Conservation (phyloP, 2,888 invertebrate genomes). For the Torymus tubicola region DNA sequence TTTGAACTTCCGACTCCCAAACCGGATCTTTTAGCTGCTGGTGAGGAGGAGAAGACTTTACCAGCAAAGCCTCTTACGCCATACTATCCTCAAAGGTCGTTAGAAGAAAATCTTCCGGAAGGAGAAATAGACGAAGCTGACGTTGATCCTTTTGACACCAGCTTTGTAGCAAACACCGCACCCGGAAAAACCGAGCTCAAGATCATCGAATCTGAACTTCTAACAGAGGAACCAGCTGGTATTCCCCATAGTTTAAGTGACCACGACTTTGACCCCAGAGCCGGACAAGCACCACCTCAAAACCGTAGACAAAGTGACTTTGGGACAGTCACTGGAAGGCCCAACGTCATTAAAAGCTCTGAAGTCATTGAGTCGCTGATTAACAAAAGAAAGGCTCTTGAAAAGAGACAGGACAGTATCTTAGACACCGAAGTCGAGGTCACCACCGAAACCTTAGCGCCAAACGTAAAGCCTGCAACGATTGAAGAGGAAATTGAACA, state of each 20-base stretch:
- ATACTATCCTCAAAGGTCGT: constrained; percentile 82
- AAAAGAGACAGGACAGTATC: constrained; percentile 72
- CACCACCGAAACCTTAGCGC: constrained; percentile 84
- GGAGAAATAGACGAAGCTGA: constrained; percentile 76
- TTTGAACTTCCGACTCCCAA: constrained; percentile 80
- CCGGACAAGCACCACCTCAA: constrained; percentile 65
- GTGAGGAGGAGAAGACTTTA: constrained; percentile 80
- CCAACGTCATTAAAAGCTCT: constrained; percentile 57
- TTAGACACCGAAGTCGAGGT: constrained; percentile 80
- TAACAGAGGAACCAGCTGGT: constrained; percentile 63
- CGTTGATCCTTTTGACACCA: constrained; percentile 83
- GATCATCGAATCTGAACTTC: constrained; percentile 79
- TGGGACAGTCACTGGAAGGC: constrained; percentile 58
- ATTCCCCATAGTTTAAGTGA: constrained; percentile 80
- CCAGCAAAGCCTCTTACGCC: constrained; percentile 86
- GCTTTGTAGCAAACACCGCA: constrained; percentile 78
- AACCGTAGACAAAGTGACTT: constrained; percentile 79
- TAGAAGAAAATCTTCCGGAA: constrained; percentile 79
- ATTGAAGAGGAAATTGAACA: constrained; percentile 75
- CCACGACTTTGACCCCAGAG: constrained; percentile 80
- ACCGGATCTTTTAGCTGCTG: constrained; percentile 79
- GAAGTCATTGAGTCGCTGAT: constrained; percentile 55
- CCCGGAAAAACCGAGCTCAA: constrained; percentile 80
- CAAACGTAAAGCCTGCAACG: constrained; percentile 77
- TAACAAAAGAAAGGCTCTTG: constrained; percentile 45